Percentiles rank a stretch among this genome's conserved stretches.
These are phyloP conservation scores for Oligia strigilis DNA, from an alignment of 2,888 invertebrate genomes.

Conservation along the genomic window DNA sequence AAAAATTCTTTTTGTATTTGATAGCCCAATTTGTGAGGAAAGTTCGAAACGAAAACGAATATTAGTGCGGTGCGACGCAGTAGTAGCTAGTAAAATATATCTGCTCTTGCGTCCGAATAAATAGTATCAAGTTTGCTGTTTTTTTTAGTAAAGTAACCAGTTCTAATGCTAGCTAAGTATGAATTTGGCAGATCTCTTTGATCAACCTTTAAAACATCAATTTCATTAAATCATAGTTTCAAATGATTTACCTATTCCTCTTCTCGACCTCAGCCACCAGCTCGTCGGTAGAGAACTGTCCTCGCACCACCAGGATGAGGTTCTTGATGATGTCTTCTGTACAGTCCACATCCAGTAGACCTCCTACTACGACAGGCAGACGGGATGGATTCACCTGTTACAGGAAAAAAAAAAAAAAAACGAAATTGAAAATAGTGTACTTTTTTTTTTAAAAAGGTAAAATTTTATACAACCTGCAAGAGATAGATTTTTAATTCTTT, in stretches of 20 bases:
- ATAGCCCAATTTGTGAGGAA: neutral
- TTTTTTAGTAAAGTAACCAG: neutral
- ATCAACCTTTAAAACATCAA: neutral
- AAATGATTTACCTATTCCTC: slow-evolving; percentile 92
- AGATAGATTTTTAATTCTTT: too few species aligned
- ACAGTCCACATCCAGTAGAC: slow-evolving; percentile 99
- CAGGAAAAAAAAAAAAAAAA: too few species aligned
- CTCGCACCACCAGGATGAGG: slow-evolving; percentile 98
- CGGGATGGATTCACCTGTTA: slow-evolving; percentile 97
- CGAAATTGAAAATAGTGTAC: too few species aligned
- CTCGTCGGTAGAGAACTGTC: slow-evolving; percentile 99
- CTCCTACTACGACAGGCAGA: slow-evolving; percentile 99
- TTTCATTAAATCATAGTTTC: neutral
- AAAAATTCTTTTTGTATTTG: neutral
- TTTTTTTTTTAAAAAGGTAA: neutral
- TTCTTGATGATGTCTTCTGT: slow-evolving; percentile 99
- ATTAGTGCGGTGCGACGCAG: too few species aligned
- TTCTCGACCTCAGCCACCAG: slow-evolving; percentile 99
- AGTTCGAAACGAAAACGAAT: neutral
- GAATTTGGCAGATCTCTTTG: neutral
- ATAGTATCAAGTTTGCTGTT: neutral
- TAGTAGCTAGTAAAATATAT: neutral
- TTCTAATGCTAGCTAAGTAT: neutral
- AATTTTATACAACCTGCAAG: neutral
- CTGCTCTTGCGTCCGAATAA: neutral